Conservation (phyloP, 2,888 invertebrate species). For the Apamea anceps region DNA sequence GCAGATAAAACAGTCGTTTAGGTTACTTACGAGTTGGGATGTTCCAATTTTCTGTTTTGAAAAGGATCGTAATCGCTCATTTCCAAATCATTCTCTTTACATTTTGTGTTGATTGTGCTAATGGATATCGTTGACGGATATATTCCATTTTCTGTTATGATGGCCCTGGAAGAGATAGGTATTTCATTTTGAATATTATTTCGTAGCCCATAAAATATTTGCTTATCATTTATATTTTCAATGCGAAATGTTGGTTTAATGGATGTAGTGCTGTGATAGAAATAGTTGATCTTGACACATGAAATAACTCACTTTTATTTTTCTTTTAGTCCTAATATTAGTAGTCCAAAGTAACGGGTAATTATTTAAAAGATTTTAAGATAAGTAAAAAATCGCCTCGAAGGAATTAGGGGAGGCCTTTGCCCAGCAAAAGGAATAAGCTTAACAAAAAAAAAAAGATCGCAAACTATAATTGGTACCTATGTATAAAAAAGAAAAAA, state of each 20-base stretch:
- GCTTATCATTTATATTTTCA: background rate
- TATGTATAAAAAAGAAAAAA: background rate
- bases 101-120: constrained; percentile 86
- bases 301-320: background rate
- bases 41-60: constrained; percentile 84
- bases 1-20: constrained; percentile 24
- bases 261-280: constrained; percentile 4
- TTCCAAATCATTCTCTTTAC: constrained; percentile 82
- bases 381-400: background rate
- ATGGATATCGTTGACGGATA: constrained; percentile 87
- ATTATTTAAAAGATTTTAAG: background rate
- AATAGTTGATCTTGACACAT: background rate
- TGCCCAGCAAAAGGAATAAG: no score
- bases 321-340: background rate
- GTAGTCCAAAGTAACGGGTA: background rate
- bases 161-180: constrained; percentile 79
- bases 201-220: constrained; percentile 9
- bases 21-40: constrained; percentile 88
- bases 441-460: no score
- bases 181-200: constrained; percentile 15
- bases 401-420: background rate
- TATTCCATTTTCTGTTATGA: constrained; percentile 85
- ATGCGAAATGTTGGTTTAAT: constrained; percentile 19
- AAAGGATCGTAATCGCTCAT: constrained; percentile 83
- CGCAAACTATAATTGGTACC: background rate